A percentile compares a stretch with the other conserved stretches of the same genome.
Conservation (phyloP, 2,113 vertebrate species). For the Strix uralensis region DNA sequence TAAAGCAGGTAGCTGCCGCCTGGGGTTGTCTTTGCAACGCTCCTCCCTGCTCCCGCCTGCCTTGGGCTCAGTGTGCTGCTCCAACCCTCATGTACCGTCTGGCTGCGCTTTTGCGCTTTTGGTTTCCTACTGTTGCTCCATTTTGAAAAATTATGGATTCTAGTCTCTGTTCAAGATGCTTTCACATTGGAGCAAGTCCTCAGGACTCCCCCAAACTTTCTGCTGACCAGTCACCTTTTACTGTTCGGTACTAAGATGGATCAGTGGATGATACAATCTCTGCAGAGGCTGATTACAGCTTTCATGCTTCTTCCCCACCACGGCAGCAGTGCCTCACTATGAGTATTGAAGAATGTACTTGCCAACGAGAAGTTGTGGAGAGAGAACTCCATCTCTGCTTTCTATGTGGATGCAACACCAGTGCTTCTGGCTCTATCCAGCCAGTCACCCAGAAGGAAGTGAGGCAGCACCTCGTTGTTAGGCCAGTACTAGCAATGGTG, state of each 20-base stretch:
- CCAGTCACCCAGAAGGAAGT: background rate
- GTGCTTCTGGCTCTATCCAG: background rate
- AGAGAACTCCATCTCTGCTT: background rate
- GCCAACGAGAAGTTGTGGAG: background rate
- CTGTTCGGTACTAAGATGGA: background rate
- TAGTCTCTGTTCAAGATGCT: background rate
- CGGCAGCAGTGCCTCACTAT: background rate
- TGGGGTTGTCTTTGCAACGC: no score
- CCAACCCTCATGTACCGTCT: accelerated
- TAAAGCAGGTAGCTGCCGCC: background rate
- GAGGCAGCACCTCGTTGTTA: background rate
- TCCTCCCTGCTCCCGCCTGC: background rate
- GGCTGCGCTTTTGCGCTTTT: background rate
- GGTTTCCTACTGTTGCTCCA: background rate
- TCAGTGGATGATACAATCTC: background rate
- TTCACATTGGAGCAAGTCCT: background rate
- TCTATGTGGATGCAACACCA: background rate
- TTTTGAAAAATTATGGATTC: background rate
- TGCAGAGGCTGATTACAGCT: background rate
- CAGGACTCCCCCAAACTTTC: background rate
- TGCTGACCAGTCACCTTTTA: background rate
- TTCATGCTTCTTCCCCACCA: background rate
- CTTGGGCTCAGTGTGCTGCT: background rate
- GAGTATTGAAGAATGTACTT: background rate
- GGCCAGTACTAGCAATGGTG: background rate